Base-by-base conservation (phyloP, 1,140 invertebrate genomes). In the Dinoponera quadriceps region DNA sequence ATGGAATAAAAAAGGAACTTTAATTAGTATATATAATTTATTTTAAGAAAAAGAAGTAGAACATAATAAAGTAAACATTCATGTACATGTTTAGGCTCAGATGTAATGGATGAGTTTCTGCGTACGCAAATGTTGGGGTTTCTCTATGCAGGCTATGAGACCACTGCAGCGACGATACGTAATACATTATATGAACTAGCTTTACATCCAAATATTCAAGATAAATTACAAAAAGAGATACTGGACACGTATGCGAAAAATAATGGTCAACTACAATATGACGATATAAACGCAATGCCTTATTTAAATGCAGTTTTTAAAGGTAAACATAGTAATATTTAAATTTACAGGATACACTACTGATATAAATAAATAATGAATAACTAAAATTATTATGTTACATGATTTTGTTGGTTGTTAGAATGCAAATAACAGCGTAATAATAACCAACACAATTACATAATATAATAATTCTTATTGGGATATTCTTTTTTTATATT, bases 181-280 rank as follows among this genome's bases (percentile, higher is more conserved):
- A 38, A 65, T 1, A 2, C 33, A 20, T 22, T 65, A 5, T 65
- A 65, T 16, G 62, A 65, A 65, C 38, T 65, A 20, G 62, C 33
- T 65, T 38, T 65, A 38, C 20, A 44, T 65, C 33, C 38, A 22
- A 20, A n/a, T 38, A 65, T 65, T 63, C 60, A 63, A 63, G 18
- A 63, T 7, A 63, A 13, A 29, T 18, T 63, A 11, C 60, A 18
- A 1, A 7, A 65, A 65, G 62, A 65, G 20, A 65, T 65, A 38
- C 3, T 1, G 22, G 38, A 44, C 14, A 22, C 1, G 5, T 44
- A 22, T 16, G 5, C 7, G 20, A 44, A 38, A 20, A 29, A 18
- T 7, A 65, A 44, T 20, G n/a, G 33, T 38, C 5, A 63, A 20
- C 11, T 33, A 29, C 16, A 29, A 20, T 38, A n/a, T n/a, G 29